phyloP scores from a whole-genome alignment of 2,113 vertebrate species.

The Mormoops blainvillei region DNA sequence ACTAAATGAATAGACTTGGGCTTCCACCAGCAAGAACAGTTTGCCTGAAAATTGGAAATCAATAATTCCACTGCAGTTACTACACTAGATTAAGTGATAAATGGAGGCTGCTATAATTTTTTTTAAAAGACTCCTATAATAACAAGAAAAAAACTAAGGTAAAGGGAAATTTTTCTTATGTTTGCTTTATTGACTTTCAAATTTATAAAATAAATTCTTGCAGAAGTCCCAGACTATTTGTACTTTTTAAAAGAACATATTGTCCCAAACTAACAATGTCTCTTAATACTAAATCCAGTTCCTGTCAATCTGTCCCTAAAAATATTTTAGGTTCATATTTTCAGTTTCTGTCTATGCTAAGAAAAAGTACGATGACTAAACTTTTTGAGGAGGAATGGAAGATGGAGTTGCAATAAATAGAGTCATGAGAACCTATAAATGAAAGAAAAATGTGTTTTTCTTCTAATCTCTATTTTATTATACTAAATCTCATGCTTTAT shows the following conservation, averaged over 20 bases:
- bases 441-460: background rate
- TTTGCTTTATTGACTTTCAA: constrained; percentile 51
- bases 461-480: background rate
- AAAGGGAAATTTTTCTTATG: background rate
- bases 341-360: constrained; percentile 28
- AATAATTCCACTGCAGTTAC: constrained; percentile 4
- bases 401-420: constrained; percentile 2
- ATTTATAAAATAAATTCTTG: constrained; percentile 39
- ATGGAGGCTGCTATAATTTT: background rate
- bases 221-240: background rate
- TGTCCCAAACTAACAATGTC: constrained; percentile 34
- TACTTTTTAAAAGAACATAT: constrained; percentile 51
- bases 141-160: background rate
- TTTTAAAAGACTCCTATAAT: background rate
- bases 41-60: constrained; percentile 61
- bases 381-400: background rate
- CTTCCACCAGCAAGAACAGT: constrained; percentile 31
- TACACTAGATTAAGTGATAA: constrained; percentile 39
- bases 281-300: constrained; percentile 53
- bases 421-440: background rate
- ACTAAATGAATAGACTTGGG: constrained; percentile 62
- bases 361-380: constrained; percentile 28
- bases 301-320: constrained; percentile 52
- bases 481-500: background rate
- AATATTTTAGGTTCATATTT: constrained; percentile 61